Conservation (phyloP, 2,888 invertebrate species). For the Nephrotoma appendiculata region DNA sequence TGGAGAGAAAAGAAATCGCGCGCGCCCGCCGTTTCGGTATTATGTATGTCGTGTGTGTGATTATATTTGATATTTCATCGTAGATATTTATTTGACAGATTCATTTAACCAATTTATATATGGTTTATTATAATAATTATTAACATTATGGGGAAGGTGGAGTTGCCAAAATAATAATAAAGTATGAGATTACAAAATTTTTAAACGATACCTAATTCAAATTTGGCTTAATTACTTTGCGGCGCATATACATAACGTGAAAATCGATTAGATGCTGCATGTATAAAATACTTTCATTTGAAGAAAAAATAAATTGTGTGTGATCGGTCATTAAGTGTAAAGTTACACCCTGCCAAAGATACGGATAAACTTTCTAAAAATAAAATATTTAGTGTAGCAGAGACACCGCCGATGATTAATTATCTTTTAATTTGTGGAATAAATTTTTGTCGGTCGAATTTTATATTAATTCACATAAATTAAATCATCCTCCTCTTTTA, state of each 20-base stretch:
- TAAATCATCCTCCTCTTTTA: neutral
- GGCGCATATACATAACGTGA: neutral
- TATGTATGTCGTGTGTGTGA: neutral
- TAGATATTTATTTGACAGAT: neutral
- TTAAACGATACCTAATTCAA: neutral
- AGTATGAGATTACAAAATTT: neutral
- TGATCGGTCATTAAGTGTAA: neutral
- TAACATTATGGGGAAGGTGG: neutral
- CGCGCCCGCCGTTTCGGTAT: neutral
- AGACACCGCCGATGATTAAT: neutral
- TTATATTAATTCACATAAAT: neutral
- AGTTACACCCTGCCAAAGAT: neutral
- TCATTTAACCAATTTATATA: neutral
- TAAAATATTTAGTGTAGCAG: neutral
- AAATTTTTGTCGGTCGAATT: neutral
- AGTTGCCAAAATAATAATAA: neutral
- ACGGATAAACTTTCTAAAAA: neutral
- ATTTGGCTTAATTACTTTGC: neutral
- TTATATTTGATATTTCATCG: neutral
- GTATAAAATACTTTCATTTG: neutral
- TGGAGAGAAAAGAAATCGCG: neutral
- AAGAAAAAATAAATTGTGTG: neutral
- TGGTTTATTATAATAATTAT: neutral
- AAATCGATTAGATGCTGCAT: neutral
- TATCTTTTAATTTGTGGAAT: neutral